These are phyloP conservation scores for Heterohyrax brucei DNA, from an alignment of 2,797 vertebrate species.

Conservation along the genomic window DNA sequence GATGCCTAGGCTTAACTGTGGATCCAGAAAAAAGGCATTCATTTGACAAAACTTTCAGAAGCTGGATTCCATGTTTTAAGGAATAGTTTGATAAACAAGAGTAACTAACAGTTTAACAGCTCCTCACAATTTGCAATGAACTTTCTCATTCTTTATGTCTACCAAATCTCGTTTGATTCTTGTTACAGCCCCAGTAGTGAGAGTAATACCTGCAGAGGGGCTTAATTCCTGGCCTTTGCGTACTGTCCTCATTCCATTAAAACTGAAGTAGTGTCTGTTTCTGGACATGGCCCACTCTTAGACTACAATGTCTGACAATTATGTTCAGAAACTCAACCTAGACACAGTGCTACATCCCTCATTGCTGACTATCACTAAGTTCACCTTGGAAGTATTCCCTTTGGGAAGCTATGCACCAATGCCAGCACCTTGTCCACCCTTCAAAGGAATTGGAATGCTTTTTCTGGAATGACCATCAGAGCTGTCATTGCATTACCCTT, in stretches of 20 bases:
- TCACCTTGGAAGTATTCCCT: too few species aligned
- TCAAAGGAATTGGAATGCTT: too few species aligned
- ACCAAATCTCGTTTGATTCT: background rate
- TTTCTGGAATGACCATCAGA: too few species aligned
- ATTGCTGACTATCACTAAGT: too few species aligned
- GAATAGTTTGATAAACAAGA: background rate
- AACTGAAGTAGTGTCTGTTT: background rate
- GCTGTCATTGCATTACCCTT: too few species aligned
- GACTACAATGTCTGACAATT: too few species aligned
- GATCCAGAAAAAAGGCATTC: background rate
- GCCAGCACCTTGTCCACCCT: too few species aligned
- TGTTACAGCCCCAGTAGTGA: too few species aligned
- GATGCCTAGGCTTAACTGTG: background rate
- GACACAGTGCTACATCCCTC: too few species aligned
- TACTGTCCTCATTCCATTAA: background rate
- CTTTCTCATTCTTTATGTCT: background rate
- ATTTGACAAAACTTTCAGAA: background rate
- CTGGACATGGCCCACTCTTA: background rate
- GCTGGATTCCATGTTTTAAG: background rate
- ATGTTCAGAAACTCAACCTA: too few species aligned
- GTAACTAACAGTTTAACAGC: background rate
- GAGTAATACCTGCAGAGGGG: background rate
- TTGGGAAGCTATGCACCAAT: too few species aligned
- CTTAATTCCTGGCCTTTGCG: background rate
- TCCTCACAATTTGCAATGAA: background rate